phyloP scores from a whole-genome alignment of 2,888 invertebrate genomes.

The Euplagia quadripunctaria region DNA sequence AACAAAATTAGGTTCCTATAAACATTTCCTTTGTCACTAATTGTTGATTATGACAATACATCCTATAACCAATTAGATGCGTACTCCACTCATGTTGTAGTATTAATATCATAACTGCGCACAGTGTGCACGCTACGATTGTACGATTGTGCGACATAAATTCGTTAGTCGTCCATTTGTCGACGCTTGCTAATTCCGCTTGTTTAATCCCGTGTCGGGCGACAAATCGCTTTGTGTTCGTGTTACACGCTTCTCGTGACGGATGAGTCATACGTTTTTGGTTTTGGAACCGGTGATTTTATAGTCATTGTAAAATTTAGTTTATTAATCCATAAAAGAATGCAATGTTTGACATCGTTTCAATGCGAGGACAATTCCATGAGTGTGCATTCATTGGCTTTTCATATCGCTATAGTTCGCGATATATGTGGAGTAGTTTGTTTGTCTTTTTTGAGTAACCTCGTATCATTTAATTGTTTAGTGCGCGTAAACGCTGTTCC shows the following conservation, averaged over 20 bases:
- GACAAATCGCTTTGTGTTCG: conserved; percentile 56
- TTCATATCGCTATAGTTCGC: not conserved
- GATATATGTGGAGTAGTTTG: too few relatives aligned
- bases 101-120: conserved; percentile 35
- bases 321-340: not conserved
- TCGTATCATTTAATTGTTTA: not conserved
- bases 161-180: conserved; percentile 71
- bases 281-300: not conserved
- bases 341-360: not conserved
- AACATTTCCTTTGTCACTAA: not conserved
- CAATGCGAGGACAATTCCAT: too few relatives aligned
- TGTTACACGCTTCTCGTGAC: conserved; percentile 20
- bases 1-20: not conserved
- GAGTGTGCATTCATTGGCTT: not conserved
- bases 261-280: conserved; percentile 9
- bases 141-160: conserved; percentile 64
- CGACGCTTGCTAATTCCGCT: conserved; percentile 64
- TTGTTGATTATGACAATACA: not conserved
- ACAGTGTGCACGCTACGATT: conserved; percentile 41
- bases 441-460: too few relatives aligned
- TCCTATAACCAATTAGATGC: not conserved
- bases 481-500: not conserved
- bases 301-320: not conserved
- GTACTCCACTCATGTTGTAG: not conserved
- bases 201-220: conserved; percentile 60